Evolutionary conservation across 2,888 invertebrate species (phyloP), one percentile per base, ranked within the genome.

Genomic region (Chrysotoxum bicinctum): DNA sequence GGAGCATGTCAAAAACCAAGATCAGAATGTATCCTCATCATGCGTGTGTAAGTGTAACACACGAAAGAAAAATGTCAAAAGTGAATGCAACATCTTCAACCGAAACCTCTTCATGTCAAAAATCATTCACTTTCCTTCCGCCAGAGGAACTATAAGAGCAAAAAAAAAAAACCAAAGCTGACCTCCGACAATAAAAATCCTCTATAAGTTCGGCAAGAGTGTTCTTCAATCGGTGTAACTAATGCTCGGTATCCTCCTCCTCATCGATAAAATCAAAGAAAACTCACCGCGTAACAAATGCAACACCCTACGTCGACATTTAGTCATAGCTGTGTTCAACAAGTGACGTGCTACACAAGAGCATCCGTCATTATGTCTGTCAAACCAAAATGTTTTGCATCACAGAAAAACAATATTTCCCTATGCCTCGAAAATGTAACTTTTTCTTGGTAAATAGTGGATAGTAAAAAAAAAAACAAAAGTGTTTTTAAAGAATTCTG

Each of bases 351-450:
- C 60, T 75, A 43, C 66, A 75, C 58, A 62, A 69, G 76, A 76
- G 72, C 76, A 85, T 85, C 85, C 73, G 85, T 85, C 85, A 85
- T 48, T 76, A 58, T 52, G 62, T 81, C 72, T 85, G 81, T 85
- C 85, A 81, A 81, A 69, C 76, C 76, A 68, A 76, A 66, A 77
- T 85, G 85, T 85, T 73, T 81, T 77, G 85, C 81, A 81, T 81
- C 85, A 85, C 37, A 43, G 32, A 30, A 23, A 23, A 84, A 74
- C 40, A 58, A 1, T n/a, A 16, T 70, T 72, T 60, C 14, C 23
- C 37, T 75, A 40, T 45, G 26, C 66, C 16, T 45, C 66, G 50
- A 77, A 76, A 76, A 50, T 43, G 35, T n/a, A 48, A 80, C 50
- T 72, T 74, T 85, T 74, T 56, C 66, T 58, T 19, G 58, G 23